Evolutionary conservation across 2,888 invertebrate genomes (phyloP).

Genomic region (Heliconius erato): DNA sequence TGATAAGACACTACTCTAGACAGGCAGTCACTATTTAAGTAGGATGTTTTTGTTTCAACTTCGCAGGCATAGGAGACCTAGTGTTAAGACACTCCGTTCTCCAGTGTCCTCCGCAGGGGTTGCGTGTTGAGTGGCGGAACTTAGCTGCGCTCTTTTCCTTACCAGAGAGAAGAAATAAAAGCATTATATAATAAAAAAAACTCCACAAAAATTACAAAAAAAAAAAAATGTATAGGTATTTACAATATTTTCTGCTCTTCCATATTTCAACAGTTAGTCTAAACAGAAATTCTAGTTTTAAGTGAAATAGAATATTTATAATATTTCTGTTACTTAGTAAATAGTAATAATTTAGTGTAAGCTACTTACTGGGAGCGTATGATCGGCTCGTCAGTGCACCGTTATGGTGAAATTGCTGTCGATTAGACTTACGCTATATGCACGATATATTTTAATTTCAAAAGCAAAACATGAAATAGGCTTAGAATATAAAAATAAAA

Average conservation of each 20-base stretch:
- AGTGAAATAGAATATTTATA: background rate
- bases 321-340: background rate
- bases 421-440: slow-evolving; percentile 8
- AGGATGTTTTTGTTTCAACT: no score
- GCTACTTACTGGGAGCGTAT: slow-evolving; percentile 11
- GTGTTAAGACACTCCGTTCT: background rate
- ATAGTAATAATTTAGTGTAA: slow-evolving; percentile 26
- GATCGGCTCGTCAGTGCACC: slow-evolving; percentile 18
- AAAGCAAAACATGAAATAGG: background rate
- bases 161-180: background rate
- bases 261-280: background rate
- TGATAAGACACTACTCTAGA: no score
- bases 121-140: no score
- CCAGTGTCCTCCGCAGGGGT: background rate
- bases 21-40: no score
- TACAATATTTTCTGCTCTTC: background rate
- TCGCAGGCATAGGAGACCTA: no score
- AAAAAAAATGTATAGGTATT: background rate
- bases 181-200: background rate
- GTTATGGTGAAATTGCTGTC: slow-evolving; percentile 26
- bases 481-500: background rate
- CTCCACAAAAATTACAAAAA: background rate
- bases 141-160: background rate
- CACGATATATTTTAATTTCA: slow-evolving; percentile 6
- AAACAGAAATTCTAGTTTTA: background rate